Evolutionary conservation across 2,113 vertebrate species (phyloP).

Genomic region (Nycticebus coucang): DNA sequence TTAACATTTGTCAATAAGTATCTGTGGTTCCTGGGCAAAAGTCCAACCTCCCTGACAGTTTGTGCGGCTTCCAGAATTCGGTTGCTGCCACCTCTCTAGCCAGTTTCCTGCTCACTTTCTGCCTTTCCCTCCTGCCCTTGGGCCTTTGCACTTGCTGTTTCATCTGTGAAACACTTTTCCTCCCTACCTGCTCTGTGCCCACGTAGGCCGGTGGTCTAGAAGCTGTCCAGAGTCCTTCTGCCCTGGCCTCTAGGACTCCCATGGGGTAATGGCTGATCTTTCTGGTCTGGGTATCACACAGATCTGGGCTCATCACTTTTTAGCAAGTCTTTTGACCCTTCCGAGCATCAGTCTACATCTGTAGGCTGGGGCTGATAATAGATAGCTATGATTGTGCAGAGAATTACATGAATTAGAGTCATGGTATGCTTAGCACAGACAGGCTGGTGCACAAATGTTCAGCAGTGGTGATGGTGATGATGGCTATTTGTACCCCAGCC

Average conservation of each 20-base stretch:
- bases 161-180: neutral
- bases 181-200: neutral
- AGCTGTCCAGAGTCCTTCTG: neutral
- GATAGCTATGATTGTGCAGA: neutral
- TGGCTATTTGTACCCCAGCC: neutral
- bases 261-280: no score
- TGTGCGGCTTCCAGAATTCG: neutral
- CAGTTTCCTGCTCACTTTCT: neutral
- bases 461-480: neutral
- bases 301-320: neutral
- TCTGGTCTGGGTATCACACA: neutral
- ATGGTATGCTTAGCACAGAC: neutral
- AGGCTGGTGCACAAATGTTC: fast-evolving
- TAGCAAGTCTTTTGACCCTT: neutral
- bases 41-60: neutral
- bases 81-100: neutral
- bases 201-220: neutral
- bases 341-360: neutral
- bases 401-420: neutral
- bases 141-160: neutral
- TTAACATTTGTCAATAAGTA: neutral
- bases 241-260: neutral
- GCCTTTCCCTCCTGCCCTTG: neutral
- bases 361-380: neutral
- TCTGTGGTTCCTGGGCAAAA: neutral